Evolutionary conservation across 2,113 vertebrate species (phyloP).

Genomic region (Nothoprocta perdicaria): DNA sequence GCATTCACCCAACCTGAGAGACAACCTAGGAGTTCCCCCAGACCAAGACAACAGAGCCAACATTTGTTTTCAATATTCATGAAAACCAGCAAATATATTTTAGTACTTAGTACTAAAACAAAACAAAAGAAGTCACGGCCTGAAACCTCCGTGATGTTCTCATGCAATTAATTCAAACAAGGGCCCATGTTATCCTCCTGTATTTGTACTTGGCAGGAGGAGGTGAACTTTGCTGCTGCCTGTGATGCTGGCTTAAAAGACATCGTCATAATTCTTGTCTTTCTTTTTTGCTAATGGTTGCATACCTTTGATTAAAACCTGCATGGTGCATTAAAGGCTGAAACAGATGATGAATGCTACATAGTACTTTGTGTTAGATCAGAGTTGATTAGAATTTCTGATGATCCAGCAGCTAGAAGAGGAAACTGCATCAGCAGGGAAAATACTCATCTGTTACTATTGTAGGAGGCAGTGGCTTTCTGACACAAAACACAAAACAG

Average conservation of each 20-base stretch:
- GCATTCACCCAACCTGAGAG: accelerated
- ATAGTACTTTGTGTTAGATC: constrained; percentile 72
- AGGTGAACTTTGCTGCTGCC: constrained; percentile 38
- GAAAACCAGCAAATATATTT: constrained; percentile 11
- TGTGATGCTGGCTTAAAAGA: constrained; percentile 59
- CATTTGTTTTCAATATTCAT: constrained; percentile 38
- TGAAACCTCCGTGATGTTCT: constrained; percentile 29
- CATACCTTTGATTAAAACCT: constrained; percentile 82
- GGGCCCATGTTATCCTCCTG: constrained; percentile 10
- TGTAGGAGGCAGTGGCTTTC: constrained; percentile 72
- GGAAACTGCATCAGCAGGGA: constrained; percentile 66
- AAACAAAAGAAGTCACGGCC: constrained; percentile 17
- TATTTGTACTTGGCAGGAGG: constrained; percentile 25
- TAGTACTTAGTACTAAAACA: not conserved
- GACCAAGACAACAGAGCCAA: not conserved
- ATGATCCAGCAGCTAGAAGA: constrained; percentile 71
- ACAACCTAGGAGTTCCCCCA: not conserved
- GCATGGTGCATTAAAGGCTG: constrained; percentile 74
- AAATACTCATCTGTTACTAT: constrained; percentile 73
- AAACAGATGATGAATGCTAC: constrained; percentile 78
- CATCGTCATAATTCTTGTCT: constrained; percentile 71
- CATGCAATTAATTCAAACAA: constrained; percentile 56
- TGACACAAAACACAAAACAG: constrained; percentile 70
- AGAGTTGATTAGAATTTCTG: constrained; percentile 81
- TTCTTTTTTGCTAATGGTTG: constrained; percentile 74